Evolutionary conservation across 2,113 vertebrate species (phyloP).

Genomic region (Embiotoca jacksoni): DNA sequence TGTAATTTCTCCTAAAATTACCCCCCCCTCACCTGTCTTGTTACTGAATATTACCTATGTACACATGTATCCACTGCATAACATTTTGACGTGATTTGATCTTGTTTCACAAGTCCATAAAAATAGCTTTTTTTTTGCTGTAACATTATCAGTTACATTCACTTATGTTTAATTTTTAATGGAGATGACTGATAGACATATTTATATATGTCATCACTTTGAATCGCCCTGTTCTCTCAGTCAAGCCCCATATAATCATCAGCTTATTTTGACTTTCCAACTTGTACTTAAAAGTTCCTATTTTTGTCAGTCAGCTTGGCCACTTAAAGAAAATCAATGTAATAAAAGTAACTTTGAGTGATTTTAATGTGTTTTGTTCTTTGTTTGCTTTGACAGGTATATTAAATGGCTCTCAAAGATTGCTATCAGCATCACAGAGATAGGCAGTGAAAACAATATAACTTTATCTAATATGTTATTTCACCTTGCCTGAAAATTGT

Average conservation of each 20-base stretch:
- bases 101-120: constrained; percentile 6
- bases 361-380: constrained; percentile 28
- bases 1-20: constrained; percentile 6
- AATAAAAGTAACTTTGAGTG: constrained; percentile 7
- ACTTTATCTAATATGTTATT: constrained; percentile 60
- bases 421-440: constrained; percentile 24
- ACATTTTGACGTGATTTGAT: constrained; percentile 9
- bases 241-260: not conserved
- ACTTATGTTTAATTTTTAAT: not conserved
- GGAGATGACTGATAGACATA: not conserved
- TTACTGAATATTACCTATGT: constrained; percentile 50
- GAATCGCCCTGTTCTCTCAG: not conserved
- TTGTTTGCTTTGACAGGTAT: constrained; percentile 42
- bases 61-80: constrained; percentile 38
- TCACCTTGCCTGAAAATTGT: constrained; percentile 61
- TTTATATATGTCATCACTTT: constrained; percentile 4
- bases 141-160: not conserved
- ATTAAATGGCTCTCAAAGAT: constrained; percentile 29
- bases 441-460: constrained; percentile 44
- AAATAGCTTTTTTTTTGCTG: not conserved
- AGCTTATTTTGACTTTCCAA: not conserved
- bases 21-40: constrained; percentile 35
- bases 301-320: not conserved
- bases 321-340: constrained; percentile 1
- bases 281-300: not conserved